phyloP scores from a whole-genome alignment of 2,113 vertebrate genomes.

The Panthera uncia region DNA sequence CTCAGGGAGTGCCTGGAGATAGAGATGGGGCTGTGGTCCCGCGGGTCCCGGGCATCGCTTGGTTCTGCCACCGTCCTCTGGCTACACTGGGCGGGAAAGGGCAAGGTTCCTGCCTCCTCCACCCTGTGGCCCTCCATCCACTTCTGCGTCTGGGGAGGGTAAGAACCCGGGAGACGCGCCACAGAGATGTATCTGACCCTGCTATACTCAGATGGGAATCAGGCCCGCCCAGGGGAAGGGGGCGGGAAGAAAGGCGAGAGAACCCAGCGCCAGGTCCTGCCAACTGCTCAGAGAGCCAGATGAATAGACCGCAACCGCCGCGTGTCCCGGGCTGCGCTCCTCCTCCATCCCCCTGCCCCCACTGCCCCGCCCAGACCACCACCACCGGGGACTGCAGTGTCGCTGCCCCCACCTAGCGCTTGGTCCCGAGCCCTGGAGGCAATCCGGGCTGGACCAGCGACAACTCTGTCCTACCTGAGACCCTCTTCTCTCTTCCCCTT shows the following conservation, averaged over 20 bases:
- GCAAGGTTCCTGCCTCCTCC: background rate
- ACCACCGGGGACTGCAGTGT: background rate
- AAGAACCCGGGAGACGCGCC: background rate
- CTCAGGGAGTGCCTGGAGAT: background rate
- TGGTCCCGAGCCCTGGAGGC: background rate
- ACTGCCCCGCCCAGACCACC: background rate
- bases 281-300: background rate
- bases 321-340: background rate
- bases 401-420: fast-evolving
- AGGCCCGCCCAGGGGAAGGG: background rate
- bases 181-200: background rate
- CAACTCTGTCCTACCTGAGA: fast-evolving
- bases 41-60: background rate
- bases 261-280: background rate
- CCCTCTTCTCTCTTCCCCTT: background rate
- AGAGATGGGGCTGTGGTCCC: background rate
- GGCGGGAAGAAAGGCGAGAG: background rate
- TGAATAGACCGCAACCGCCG: background rate
- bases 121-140: background rate
- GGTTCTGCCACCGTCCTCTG: background rate
- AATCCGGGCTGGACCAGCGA: background rate
- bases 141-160: background rate
- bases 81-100: background rate
- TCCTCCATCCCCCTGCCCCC: background rate
- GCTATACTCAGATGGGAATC: background rate